These are phyloP conservation scores for rat (Rattus norvegicus) DNA, from an alignment of 2,113 vertebrate species.

Conservation along the genomic window DNA sequence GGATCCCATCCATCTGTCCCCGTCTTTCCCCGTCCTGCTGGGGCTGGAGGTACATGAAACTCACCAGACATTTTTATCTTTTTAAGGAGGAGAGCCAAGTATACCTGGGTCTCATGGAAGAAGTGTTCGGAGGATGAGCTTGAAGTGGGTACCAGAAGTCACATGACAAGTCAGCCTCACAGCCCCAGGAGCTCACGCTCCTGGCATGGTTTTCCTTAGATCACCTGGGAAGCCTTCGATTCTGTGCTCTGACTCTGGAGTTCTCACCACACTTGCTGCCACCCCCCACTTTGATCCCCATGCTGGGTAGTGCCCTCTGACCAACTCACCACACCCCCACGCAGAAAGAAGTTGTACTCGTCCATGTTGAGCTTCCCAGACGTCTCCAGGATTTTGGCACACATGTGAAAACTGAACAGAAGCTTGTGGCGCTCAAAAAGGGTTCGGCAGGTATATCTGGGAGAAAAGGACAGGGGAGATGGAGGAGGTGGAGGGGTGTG, in stretches of 20 bases:
- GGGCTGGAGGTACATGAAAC: too few relatives aligned
- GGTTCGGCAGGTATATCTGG: conserved; percentile 91
- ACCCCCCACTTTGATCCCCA: background rate
- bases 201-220: background rate
- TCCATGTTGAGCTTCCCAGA: conserved; percentile 92
- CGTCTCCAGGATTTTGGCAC: conserved; percentile 92
- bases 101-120: background rate
- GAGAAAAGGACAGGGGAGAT: background rate
- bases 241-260: background rate
- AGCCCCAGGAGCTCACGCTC: background rate
- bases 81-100: background rate
- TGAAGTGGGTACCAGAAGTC: background rate
- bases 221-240: background rate
- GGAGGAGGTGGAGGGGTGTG: too few relatives aligned
- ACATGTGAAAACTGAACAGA: conserved; percentile 95
- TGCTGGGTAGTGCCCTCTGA: background rate
- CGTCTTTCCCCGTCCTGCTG: background rate
- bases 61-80: background rate
- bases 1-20: background rate
- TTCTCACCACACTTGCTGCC: background rate
- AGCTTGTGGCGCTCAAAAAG: conserved; percentile 94
- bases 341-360: conserved; percentile 93
- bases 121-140: background rate
- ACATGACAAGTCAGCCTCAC: background rate
- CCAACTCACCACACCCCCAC: conserved; percentile 91